These are phyloP conservation scores for Phymanthus crucifer DNA, from an alignment of 92 coral and sea anemone genomes.

Conservation along the genomic window DNA sequence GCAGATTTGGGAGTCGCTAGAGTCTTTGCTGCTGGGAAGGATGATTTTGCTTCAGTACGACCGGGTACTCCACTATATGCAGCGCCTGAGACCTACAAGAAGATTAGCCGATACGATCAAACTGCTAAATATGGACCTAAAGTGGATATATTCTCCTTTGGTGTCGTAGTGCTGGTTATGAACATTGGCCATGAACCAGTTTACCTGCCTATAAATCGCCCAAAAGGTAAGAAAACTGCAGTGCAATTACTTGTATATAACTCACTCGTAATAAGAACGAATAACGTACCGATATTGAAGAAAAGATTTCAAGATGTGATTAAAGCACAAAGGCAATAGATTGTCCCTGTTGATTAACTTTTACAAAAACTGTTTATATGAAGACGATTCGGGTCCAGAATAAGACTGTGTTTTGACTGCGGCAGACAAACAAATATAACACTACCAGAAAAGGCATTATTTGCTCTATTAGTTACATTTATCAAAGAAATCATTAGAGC, in stretches of 20 bases:
- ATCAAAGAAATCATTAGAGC: too few species aligned
- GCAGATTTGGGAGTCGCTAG: conserved; percentile 81
- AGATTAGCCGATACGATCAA: neutral
- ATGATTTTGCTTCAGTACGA: conserved; percentile 60
- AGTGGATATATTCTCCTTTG: conserved; percentile 79
- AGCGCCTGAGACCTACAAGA: conserved; percentile 81
- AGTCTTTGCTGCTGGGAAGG: conserved; percentile 57
- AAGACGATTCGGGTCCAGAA: too few species aligned
- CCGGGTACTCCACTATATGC: conserved; percentile 81
- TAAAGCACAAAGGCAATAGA: too few species aligned
- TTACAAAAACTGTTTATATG: too few species aligned
- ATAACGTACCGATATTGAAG: too few species aligned
- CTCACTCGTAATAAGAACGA: too few species aligned
- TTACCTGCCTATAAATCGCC: conserved; percentile 51
- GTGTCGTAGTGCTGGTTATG: conserved; percentile 66
- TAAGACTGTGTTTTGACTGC: too few species aligned
- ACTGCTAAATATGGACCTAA: conserved; percentile 61
- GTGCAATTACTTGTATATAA: neutral
- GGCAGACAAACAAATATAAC: too few species aligned
- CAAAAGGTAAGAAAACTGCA: conserved; percentile 27
- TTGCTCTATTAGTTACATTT: too few species aligned
- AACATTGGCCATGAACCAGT: conserved; percentile 75
- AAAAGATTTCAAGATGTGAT: neutral
- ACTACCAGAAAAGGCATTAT: too few species aligned
- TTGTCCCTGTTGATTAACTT: too few species aligned